These are phyloP conservation scores for Myoxocephalus aenaeus DNA, from an alignment of 2,797 vertebrate genomes.

Conservation along the genomic window DNA sequence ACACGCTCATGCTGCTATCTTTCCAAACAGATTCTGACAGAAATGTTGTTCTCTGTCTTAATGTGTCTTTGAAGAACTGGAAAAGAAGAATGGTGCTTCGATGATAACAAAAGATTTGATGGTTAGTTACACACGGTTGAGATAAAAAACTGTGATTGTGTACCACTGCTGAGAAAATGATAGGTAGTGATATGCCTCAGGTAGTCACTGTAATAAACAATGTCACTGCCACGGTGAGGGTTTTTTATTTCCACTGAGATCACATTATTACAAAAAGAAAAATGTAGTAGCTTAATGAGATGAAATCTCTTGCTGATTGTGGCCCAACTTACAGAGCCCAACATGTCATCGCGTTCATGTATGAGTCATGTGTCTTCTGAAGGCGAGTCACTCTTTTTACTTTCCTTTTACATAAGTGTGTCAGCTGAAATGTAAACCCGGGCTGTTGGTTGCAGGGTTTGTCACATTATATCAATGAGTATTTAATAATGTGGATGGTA, in stretches of 20 bases:
- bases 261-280: conserved; percentile 34
- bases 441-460: not conserved
- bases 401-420: not conserved
- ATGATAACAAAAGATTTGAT: not conserved
- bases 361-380: conserved; percentile 1
- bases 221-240: conserved; percentile 3
- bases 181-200: not conserved
- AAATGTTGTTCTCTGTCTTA: not conserved
- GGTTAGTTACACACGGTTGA: not conserved
- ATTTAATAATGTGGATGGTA: conserved; percentile 18
- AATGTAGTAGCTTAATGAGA: conserved; percentile 9
- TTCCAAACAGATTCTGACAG: not conserved
- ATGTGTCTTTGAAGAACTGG: conserved; percentile 6
- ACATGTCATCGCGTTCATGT: conserved; percentile 24
- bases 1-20: not conserved
- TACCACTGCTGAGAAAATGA: conserved; percentile 7
- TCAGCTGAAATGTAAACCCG: conserved; percentile 3
- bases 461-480: conserved; percentile 40
- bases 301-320: conserved; percentile 21
- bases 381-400: not conserved
- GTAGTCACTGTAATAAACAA: conserved; percentile 25
- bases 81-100: not conserved
- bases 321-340: conserved; percentile 14
- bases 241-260: conserved; percentile 22
- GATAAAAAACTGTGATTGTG: not conserved